Evolutionary conservation across 2,113 vertebrate species (phyloP), one percentile per base, ranked within the genome.

Genomic region (Bostrychus sinensis): DNA sequence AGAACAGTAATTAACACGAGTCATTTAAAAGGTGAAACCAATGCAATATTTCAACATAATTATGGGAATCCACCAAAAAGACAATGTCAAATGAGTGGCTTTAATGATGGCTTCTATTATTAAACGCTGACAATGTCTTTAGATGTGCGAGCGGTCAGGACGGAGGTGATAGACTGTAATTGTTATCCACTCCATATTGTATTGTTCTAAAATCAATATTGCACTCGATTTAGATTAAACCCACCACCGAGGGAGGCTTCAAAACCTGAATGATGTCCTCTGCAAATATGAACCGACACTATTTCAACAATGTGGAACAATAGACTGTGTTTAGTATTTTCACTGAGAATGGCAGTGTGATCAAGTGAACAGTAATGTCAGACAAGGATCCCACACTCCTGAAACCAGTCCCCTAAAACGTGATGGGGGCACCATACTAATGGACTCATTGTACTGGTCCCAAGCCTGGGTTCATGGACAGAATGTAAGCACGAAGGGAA

Each of bases 1-100:
- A 19, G 22, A 48, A 23, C 5, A 11, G 4, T 48, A 48, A 48
- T 48, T 48, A 48, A 48, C 45, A 25, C 23, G 23, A 51, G 4
- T 51, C 48, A 51, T 51, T 16, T n/a, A 25, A 51, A 5, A 51
- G 48, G 48, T 51, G 48, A 51, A 51, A 51, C 23, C 25, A n/a
- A 26, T 6, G 16, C 22, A 26, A 6, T 6, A 51, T 28, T 26
- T 51, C 25, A 26, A 23, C 3, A 51, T 5, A 51, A 51, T 25
- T 25, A 25, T 25, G 14, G 14, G 22, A 13, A 48, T 48, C 45
- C 22, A 23, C 7, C 45, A 23, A 28, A 32, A 51, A 26, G 48
- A 51, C 23, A 51, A 48, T 48, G 25, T 32, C 30, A 32, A 8
- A 28, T 28, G 13, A 51, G 48, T 23, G 2, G 48, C 48, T 51